A percentile compares a stretch with the other conserved stretches of the same genome.
These are phyloP conservation scores for Zoanthus solanderi DNA, from an alignment of 92 coral and sea anemone genomes.

Conservation along the genomic window DNA sequence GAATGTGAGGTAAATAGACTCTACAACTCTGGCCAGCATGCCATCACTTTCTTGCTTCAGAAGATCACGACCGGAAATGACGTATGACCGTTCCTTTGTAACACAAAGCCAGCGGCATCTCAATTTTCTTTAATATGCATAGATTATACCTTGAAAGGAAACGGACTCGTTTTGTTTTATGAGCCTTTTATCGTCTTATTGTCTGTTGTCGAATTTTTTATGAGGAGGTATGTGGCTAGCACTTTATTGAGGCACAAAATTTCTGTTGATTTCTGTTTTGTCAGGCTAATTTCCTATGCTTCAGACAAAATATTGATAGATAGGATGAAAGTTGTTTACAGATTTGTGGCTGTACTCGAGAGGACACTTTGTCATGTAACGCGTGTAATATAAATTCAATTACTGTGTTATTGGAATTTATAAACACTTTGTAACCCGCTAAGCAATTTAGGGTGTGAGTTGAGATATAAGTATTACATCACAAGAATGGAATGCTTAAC, in stretches of 20 bases:
- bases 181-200: not conserved
- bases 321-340: not conserved
- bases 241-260: not conserved
- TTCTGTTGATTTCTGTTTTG: not conserved
- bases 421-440: not conserved
- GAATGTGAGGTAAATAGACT: not conserved
- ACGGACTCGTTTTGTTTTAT: not conserved
- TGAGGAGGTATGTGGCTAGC: not conserved
- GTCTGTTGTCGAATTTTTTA: not conserved
- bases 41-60: not conserved
- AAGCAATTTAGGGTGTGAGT: not conserved
- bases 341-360: not conserved
- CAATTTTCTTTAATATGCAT: not conserved
- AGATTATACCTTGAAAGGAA: conserved; percentile 4
- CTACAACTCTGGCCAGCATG: not conserved
- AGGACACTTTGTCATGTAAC: not conserved
- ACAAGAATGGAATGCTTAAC: not conserved
- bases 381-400: not conserved
- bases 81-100: conserved; percentile 38
- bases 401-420: not conserved
- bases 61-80: conserved; percentile 28
- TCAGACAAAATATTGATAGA: not conserved
- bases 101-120: conserved; percentile 13
- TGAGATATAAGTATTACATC: not conserved
- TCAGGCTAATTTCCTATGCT: not conserved